Evolutionary conservation across 2,888 invertebrate species (phyloP), one percentile per base, ranked within the genome.

Genomic region (Glaucopsyche alexis): DNA sequence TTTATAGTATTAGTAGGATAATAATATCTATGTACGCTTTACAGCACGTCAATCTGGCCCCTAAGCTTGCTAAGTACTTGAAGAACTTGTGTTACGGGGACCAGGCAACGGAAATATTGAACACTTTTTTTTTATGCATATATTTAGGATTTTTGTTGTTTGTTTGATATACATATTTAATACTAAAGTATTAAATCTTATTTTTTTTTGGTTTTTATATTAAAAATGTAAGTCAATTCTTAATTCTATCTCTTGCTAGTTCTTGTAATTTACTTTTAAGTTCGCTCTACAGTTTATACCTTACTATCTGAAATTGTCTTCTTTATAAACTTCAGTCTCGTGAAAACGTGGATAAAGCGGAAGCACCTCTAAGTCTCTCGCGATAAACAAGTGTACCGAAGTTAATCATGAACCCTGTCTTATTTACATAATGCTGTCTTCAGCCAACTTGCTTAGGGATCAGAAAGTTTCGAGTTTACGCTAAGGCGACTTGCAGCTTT

Each of bases 371-470:
- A 50, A 66, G 72, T 52, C 65, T 38, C 65, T 72, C 74, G 74
- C 73, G 76, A 74, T 76, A 77, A 76, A 73, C 74, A 72, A 74
- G 55, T 69, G 72, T 72, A 72, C 77, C 75, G 78, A 82, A 90
- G 89, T 90, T 89, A 88, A 91, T 91, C 89, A 90, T 87, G 89
- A 87, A 83, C 85, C 81, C 76, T 80, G 78, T 69, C 85, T 83
- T 85, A 89, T 91, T 91, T 90, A 89, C 91, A 91, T 91, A 90
- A 90, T 87, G 88, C 85, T 86, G 82, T 83, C 85, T 87, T 84
- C 86, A 86, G 84, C 83, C 82, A 82, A 84, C 81, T 86, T 84
- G 81, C 81, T 82, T 83, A 80, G 81, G 81, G 83, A 83, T 84
- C 81, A 83, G 79, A 86, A 88, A 87, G 81, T 86, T 88, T 81